phyloP scores from a whole-genome alignment of 2,797 vertebrate species.

The Eleutherodactylus coqui region DNA sequence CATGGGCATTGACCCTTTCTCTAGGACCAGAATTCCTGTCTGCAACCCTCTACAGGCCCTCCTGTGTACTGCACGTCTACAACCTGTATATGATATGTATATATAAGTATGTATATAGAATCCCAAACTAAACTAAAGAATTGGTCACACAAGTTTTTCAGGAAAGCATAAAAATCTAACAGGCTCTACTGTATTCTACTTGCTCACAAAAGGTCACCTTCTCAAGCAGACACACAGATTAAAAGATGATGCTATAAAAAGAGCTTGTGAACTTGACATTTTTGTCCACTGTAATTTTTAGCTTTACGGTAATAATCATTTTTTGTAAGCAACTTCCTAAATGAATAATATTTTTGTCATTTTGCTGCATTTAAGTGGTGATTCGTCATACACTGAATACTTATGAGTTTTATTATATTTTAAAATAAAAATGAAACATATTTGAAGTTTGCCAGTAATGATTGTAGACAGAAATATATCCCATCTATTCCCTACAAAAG shows the following conservation, averaged over 20 bases:
- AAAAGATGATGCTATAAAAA: not conserved
- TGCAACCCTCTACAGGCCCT: too few species aligned
- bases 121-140: not conserved
- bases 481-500: too few species aligned
- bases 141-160: not conserved
- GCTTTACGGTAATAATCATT: not conserved
- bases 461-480: not conserved
- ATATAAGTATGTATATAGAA: too few species aligned
- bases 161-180: not conserved
- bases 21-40: too few species aligned
- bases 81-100: too few species aligned
- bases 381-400: not conserved
- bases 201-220: not conserved
- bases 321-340: not conserved
- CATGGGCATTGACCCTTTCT: too few species aligned
- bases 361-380: not conserved
- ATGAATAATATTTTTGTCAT: not conserved
- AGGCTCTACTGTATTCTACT: not conserved
- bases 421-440: not conserved
- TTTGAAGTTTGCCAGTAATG: not conserved
- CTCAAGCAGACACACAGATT: not conserved
- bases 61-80: too few species aligned
- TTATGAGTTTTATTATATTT: not conserved
- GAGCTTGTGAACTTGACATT: conserved; percentile 6
- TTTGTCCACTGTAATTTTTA: not conserved